Conservation (phyloP, 1,140 invertebrate species). For the Pinna nobilis region DNA sequence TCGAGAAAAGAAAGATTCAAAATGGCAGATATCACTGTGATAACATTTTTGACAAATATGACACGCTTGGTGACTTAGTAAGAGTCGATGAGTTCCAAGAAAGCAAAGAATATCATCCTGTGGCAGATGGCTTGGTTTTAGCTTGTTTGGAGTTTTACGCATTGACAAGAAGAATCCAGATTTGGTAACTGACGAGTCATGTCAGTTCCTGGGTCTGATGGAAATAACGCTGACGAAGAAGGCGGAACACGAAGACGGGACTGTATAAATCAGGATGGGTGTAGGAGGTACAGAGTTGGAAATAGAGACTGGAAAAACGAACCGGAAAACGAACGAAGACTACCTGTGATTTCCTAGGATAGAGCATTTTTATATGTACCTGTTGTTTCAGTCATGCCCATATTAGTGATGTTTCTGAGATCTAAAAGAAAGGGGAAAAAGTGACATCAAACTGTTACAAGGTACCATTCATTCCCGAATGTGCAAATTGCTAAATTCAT, state of each 20-base stretch:
- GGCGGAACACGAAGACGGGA: background rate
- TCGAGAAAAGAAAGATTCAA: slow-evolving; percentile 8
- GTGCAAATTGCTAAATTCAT: too few relatives aligned
- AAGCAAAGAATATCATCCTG: slow-evolving; percentile 19
- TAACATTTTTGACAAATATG: slow-evolving; percentile 36
- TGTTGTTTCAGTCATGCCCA: too few relatives aligned
- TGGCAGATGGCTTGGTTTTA: background rate
- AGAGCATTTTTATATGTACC: too few relatives aligned
- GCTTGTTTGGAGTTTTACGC: slow-evolving; percentile 25
- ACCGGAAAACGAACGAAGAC: background rate
- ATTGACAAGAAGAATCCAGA: slow-evolving; percentile 17
- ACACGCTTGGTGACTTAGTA: slow-evolving; percentile 24
- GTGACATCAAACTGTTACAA: too few relatives aligned
- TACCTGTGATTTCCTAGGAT: background rate
- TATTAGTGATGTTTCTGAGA: too few relatives aligned
- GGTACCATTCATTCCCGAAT: too few relatives aligned
- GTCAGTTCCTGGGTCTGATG: slow-evolving; percentile 4
- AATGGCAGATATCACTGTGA: slow-evolving; percentile 5
- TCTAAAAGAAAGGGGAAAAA: too few relatives aligned
- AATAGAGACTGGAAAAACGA: background rate
- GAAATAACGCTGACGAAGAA: background rate
- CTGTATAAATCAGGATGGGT: background rate
- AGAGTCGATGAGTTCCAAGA: slow-evolving; percentile 12
- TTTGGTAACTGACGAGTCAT: slow-evolving; percentile 9
- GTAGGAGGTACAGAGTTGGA: slow-evolving; percentile 17